These are phyloP conservation scores for Eudasyphora cyanicolor DNA, from an alignment of 2,888 invertebrate genomes.

Conservation along the genomic window DNA sequence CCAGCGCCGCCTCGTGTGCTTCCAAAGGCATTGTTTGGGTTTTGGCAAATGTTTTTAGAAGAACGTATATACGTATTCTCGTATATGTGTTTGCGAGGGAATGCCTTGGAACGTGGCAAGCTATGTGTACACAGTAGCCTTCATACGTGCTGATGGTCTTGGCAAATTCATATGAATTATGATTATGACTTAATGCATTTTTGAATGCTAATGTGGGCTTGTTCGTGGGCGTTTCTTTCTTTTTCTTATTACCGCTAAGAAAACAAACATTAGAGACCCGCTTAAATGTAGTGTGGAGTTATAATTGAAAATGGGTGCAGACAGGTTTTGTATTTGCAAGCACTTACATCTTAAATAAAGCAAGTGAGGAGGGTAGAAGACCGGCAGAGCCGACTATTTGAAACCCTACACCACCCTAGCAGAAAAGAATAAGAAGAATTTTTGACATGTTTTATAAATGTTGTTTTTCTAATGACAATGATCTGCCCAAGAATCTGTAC, in stretches of 20 bases:
- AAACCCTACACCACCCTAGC: too few relatives aligned
- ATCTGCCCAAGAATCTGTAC: too few relatives aligned
- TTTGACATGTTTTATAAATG: too few relatives aligned
- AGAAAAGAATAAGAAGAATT: too few relatives aligned
- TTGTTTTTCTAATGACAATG: too few relatives aligned
- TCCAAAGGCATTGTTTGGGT: not conserved
- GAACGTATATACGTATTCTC: too few relatives aligned
- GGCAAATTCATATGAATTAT: conserved; percentile 30
- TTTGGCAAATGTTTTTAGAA: not conserved
- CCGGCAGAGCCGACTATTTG: too few relatives aligned
- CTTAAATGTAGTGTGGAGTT: not conserved
- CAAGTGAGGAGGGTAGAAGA: too few relatives aligned
- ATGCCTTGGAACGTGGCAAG: not conserved
- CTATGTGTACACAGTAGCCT: too few relatives aligned
- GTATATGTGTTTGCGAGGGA: too few relatives aligned
- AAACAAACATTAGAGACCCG: not conserved
- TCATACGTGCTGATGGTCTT: not conserved
- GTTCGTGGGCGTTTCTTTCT: conserved; percentile 1
- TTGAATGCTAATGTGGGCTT: conserved; percentile 13
- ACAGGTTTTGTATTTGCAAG: too few relatives aligned
- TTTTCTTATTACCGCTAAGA: not conserved
- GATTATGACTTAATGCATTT: conserved; percentile 40
- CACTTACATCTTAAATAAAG: too few relatives aligned
- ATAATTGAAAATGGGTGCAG: not conserved
- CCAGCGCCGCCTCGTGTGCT: not conserved